Percentiles rank a stretch among this genome's conserved stretches.
These are phyloP conservation scores for Odontamblyopus rebecca DNA, from an alignment of 2,797 vertebrate species.

Conservation along the genomic window DNA sequence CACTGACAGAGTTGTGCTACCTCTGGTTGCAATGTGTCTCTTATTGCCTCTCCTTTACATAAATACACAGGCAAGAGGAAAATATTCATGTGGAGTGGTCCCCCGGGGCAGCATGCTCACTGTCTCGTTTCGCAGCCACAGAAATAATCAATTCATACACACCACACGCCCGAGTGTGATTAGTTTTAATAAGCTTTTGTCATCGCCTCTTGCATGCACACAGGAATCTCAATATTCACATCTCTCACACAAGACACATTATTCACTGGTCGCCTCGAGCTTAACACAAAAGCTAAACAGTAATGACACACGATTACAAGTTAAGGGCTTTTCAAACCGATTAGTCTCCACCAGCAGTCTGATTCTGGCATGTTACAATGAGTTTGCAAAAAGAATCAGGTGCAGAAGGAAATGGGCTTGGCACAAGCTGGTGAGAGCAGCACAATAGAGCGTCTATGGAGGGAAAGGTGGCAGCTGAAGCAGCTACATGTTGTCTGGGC, in stretches of 20 bases:
- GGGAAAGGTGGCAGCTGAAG: neutral
- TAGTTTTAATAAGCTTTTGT: constrained; percentile 66
- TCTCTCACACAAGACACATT: constrained; percentile 13
- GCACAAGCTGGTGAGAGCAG: neutral
- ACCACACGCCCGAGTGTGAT: constrained; percentile 48
- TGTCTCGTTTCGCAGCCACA: constrained; percentile 43
- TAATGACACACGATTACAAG: constrained; percentile 33
- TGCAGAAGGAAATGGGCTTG: constrained; percentile 14
- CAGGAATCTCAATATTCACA: constrained; percentile 29
- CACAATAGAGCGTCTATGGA: neutral
- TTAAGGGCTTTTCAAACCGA: constrained; percentile 14
- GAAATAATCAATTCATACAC: constrained; percentile 61
- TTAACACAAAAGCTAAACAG: constrained; percentile 15
- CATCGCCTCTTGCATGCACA: constrained; percentile 31
- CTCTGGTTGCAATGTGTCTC: constrained; percentile 3
- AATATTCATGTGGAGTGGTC: constrained; percentile 44
- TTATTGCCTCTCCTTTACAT: constrained; percentile 20
- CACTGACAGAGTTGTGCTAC: constrained; percentile 6
- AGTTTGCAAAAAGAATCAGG: constrained; percentile 14
- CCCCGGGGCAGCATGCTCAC: constrained; percentile 37
- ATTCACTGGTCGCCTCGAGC: constrained; percentile 9
- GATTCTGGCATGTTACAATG: neutral
- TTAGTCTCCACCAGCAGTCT: constrained; percentile 12
- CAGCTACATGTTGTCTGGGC: constrained; percentile 13
- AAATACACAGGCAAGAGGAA: constrained; percentile 30